Evolutionary conservation across 37 sponge, comb jelly and placozoan genomes (phyloP), one percentile per base, ranked within the genome.

Genomic region (Lycopodina hypogea): DNA sequence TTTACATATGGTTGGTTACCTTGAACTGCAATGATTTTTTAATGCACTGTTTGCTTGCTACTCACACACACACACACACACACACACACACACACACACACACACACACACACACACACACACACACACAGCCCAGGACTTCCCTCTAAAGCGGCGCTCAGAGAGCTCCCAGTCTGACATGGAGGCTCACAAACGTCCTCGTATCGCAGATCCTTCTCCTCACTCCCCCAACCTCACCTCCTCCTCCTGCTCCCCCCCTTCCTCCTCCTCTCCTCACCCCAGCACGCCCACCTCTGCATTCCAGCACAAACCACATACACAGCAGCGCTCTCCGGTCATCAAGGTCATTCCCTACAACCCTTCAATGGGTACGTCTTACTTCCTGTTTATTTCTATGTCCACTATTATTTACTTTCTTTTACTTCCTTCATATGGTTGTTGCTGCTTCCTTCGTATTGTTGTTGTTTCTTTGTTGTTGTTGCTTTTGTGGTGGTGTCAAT

Each of bases 321-420:
- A 71, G 19, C 87, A 81, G 59, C 42, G 82, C 1, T 87, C 87
- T 23, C 87, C 87, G 7, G 81, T 87, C 35, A 81, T 87, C 81
- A 87, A 87, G 36, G 75, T 80, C 70, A 65, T 87, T 23, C 82
- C 69, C 0, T 74, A 80, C 73, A 74, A 48, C 42, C 42, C 53
- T 42, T 33, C 60, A 56, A 58, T 75, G 75, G 19, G 32, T 68
- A 24, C 0, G 32, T 63, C 53, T 26, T 21, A 18, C 18, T 58
- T 24, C 3, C 59, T 58, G 26, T 58, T 24, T 6, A 1, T 71
- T 42, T 4, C 71, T 41, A 34, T 30, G 21, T 18, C 9, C n/a
- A n/a, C n/a, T n/a, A n/a, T n/a, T n/a, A n/a, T n/a, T n/a, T n/a
- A n/a, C n/a, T n/a, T n/a, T n/a, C n/a, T n/a, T n/a, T n/a, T n/a